Percentiles rank a stretch among this genome's conserved stretches.
Conservation (phyloP, 2,113 vertebrate genomes). For the Thamnaconus septentrionalis region DNA sequence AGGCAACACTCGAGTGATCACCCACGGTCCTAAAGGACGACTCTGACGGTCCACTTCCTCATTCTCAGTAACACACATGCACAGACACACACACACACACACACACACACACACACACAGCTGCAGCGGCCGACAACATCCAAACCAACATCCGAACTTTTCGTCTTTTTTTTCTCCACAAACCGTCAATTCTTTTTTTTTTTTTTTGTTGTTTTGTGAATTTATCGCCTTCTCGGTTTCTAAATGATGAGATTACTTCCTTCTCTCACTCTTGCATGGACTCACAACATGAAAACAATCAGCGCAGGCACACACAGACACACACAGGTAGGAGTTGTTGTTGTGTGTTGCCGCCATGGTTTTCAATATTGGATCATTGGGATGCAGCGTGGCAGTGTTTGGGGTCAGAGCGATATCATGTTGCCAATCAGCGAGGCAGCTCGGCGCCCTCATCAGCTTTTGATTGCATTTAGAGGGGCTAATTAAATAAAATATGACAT, state of each 20-base stretch:
- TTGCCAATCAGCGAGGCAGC: conserved; percentile 70
- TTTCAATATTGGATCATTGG: conserved; percentile 62
- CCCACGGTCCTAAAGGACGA: conserved; percentile 57
- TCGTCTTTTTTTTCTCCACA: not conserved
- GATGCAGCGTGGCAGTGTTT: conserved; percentile 54
- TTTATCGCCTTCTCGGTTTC: conserved; percentile 38
- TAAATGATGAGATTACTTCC: conserved; percentile 40
- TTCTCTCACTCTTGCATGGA: conserved; percentile 7
- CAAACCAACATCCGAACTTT: not conserved
- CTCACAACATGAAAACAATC: conserved; percentile 19
- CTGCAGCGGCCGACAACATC: not conserved
- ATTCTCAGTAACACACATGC: conserved; percentile 68
- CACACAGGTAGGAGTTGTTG: conserved; percentile 31
- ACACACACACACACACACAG: conserved; percentile 38
- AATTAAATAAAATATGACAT: conserved; percentile 81
- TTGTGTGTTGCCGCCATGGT: conserved; percentile 33
- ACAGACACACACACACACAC: conserved; percentile 47
- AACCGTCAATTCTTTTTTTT: no score
- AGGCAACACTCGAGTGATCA: not conserved
- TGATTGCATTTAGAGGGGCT: conserved; percentile 77
- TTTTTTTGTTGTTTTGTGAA: conserved; percentile 8
- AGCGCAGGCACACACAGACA: conserved; percentile 21
- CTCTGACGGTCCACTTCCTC: conserved; percentile 66
- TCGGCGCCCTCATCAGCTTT: conserved; percentile 70
- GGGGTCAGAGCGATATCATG: conserved; percentile 71